These are phyloP conservation scores for Heliconius hermathena DNA, from an alignment of 1,140 invertebrate genomes.

Conservation along the genomic window DNA sequence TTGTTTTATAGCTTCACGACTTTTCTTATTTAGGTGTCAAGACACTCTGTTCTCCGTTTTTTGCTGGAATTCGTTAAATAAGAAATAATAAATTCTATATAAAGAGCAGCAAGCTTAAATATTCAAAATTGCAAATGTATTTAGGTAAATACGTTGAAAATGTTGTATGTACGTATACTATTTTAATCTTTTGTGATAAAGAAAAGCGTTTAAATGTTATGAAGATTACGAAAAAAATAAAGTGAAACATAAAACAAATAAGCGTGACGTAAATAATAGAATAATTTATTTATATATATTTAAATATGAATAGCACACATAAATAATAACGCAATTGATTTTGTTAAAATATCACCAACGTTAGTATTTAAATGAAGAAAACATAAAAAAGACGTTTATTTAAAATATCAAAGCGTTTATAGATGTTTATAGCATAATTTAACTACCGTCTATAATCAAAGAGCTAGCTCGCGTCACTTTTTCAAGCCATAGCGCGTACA, in stretches of 20 bases:
- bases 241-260: background rate
- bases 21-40: too few species aligned
- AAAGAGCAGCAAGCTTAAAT: too few species aligned
- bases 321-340: background rate
- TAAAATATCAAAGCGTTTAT: background rate
- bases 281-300: background rate
- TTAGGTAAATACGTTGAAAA: too few species aligned
- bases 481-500: conserved; percentile 10
- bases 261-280: background rate
- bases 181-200: background rate
- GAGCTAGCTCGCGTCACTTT: conserved; percentile 10
- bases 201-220: too few species aligned
- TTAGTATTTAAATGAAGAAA: conserved; percentile 7
- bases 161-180: too few species aligned
- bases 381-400: background rate
- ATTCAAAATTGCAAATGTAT: too few species aligned
- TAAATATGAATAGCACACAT: background rate
- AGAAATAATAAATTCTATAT: too few species aligned
- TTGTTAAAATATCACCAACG: background rate
- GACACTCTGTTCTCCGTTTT: too few species aligned
- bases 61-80: too few species aligned
- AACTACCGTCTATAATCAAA: conserved; percentile 12
- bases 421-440: conserved; percentile 6
- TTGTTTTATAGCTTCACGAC: too few species aligned
- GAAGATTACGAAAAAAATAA: too few species aligned